Evolutionary conservation across 2,797 vertebrate genomes (phyloP), one percentile per base, ranked within the genome.

Genomic region (Linurgus olivaceus): DNA sequence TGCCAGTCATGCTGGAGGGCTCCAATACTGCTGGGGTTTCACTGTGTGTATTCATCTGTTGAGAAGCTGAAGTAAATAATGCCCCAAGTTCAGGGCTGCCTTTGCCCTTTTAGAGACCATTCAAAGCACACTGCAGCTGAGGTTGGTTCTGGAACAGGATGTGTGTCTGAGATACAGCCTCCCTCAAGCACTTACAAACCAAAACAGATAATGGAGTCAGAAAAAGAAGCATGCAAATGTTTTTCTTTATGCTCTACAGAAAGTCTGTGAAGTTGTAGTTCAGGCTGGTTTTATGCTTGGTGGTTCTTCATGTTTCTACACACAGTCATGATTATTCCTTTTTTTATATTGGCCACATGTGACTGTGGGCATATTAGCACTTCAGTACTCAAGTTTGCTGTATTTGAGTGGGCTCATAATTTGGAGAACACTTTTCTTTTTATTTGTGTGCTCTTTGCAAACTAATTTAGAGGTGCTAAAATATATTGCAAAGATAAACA

Each of bases 311-410:
- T 21, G 16, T 61, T 86, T 86, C 45, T 82, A 23, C 17, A 17
- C 28, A 17, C 6, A 17, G n/a, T 48, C 79, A 16, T 3, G 1
- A 3, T 72, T 24, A 33, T 87, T 79, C 13, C 3, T 59, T 66
- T 79, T 44, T 55, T 65, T 38, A 7, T n/a, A 21, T 29, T 88
- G 21, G 17, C 48, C 52, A 50, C 33, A 8, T 44, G 25, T 59
- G 74, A 23, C 74, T 85, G 5, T 66, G 28, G 35, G 14, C 44
- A 14, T 25, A 9, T 73, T 70, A 70, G 18, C 33, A 37, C 61
- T 85, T 73, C 0, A 0, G 6, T 66, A 79, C 20, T 4, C 18
- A 55, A 61, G 2, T 77, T 72, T 9, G 29, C 33, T 62, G 3
- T 54, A 17, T 78, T 80, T 86, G 35, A 2, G 11, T 67, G 38